Base-by-base conservation (phyloP, 2,888 invertebrate species). In the Yponomeuta sedellus region DNA sequence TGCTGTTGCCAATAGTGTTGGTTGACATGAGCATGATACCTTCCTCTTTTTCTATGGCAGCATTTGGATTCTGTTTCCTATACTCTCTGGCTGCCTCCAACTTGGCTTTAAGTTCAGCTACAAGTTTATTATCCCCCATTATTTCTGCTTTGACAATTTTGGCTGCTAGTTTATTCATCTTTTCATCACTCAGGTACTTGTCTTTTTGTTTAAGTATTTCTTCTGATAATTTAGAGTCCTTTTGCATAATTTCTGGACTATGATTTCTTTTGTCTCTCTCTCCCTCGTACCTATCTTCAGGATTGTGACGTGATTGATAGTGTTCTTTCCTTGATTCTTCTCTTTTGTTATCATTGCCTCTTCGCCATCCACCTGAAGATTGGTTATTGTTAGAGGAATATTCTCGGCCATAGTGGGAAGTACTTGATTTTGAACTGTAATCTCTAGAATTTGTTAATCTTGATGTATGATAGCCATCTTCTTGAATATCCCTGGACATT, bases 71-170 rank as follows among this genome's bases (percentile, higher is more conserved):
- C 39, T 85, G 81, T 72, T 88, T 91, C 65, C 86, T 81, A 69
- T 85, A 86, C 67, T 92, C 88, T 72, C 95, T 92, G 0, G 97
- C 96, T 28, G 86, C 86, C 71, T 96, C 95, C 61, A 98, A 83
- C 80, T 97, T 94, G 3, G 83, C 77, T 83, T 96, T 96, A 62
- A 98, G 86, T 77, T 96, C 93, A 56, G 83, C 79, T 0, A 95
- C 95, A 66, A 95, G 80, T 69, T 93, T 92, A 77, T 81, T 86
- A 79, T 98, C 94, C 20, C 98, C 98, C 92, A 97, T 93, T 73
- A 99, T 94, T 93, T 99, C 98, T 16, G 99, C 98, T 90, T 98
- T 98, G 0, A 99, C 91, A 70, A 98, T 93, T 87, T 96, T 97
- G 1, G 98, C 97, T 58, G 95, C 97, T 59, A 99, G 82, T 73